Evolutionary conservation across 2,113 vertebrate genomes (phyloP).

Genomic region (Romanogobio albipinnatus): DNA sequence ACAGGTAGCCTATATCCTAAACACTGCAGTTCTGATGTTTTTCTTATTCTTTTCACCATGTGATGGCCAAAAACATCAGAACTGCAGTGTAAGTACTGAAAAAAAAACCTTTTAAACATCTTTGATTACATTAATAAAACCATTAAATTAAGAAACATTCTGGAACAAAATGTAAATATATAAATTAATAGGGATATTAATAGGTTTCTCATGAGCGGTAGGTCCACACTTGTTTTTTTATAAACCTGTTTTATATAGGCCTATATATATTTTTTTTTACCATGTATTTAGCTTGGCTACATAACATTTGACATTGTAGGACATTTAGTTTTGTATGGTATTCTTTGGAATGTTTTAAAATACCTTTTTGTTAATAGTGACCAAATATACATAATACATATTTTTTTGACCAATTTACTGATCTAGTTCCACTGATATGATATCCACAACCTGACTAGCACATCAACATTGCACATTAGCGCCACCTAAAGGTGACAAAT

Average conservation of each 20-base stretch:
- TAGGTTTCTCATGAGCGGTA: background rate
- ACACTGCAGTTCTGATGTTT: too few relatives aligned
- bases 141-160: background rate
- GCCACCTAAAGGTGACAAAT: background rate
- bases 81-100: too few relatives aligned
- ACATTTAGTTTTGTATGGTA: background rate
- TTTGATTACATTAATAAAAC: background rate
- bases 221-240: too few relatives aligned
- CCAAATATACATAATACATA: background rate
- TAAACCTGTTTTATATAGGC: too few relatives aligned
- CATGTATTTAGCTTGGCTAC: too few relatives aligned
- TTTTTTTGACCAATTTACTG: background rate
- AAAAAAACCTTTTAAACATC: too few relatives aligned
- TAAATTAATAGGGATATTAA: too few relatives aligned
- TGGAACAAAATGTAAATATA: background rate
- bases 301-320: background rate
- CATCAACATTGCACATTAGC: background rate
- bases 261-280: too few relatives aligned
- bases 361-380: background rate
- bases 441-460: background rate
- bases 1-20: too few relatives aligned
- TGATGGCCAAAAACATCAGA: too few relatives aligned
- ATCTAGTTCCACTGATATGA: background rate
- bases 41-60: too few relatives aligned
- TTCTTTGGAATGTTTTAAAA: background rate